phyloP scores from a whole-genome alignment of 2,888 invertebrate species.

The Tiliacea aurago region DNA sequence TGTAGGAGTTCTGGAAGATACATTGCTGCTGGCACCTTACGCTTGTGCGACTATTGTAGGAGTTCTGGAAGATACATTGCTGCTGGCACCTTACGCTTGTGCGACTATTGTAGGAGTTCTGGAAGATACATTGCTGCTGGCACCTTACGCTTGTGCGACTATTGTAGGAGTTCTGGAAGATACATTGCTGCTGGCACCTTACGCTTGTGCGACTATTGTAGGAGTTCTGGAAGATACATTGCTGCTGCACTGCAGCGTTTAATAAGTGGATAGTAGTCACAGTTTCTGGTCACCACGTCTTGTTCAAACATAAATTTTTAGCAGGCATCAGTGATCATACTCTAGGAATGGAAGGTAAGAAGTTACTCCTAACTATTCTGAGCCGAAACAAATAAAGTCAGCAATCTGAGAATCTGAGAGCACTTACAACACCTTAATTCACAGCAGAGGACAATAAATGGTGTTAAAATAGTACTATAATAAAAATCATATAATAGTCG shows the following conservation, averaged over 20 bases:
- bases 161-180: too few relatives aligned
- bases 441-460: slow-evolving; percentile 31
- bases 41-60: too few relatives aligned
- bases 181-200: too few relatives aligned
- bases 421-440: slow-evolving; percentile 22
- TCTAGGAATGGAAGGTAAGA: not conserved
- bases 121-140: too few relatives aligned
- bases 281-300: not conserved
- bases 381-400: not conserved
- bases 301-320: too few relatives aligned
- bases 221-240: not conserved
- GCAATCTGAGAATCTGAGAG: slow-evolving; percentile 7
- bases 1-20: too few relatives aligned
- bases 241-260: not conserved
- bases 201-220: too few relatives aligned
- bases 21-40: too few relatives aligned
- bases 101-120: too few relatives aligned
- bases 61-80: too few relatives aligned
- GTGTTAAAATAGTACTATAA: slow-evolving; percentile 47
- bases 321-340: not conserved
- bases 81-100: too few relatives aligned
- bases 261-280: not conserved
- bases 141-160: too few relatives aligned
- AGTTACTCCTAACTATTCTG: not conserved
- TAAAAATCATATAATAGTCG: slow-evolving; percentile 56